phyloP scores from a whole-genome alignment of 2,797 vertebrate species.

The Pygocentrus nattereri region DNA sequence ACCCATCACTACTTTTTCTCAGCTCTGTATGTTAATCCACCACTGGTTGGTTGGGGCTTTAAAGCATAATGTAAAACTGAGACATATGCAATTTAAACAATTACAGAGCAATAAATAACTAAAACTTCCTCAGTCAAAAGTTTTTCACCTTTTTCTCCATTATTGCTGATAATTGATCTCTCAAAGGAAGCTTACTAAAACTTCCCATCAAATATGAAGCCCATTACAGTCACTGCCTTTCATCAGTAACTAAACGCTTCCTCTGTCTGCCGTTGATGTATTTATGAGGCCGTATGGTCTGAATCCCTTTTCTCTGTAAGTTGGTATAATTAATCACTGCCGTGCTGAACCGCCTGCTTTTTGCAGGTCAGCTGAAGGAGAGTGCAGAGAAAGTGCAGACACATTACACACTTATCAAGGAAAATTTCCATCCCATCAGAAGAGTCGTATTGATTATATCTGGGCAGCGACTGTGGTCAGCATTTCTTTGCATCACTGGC shows the following conservation, averaged over 20 bases:
- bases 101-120: too few relatives aligned
- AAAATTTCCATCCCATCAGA: conserved; percentile 69
- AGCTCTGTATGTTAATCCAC: too few relatives aligned
- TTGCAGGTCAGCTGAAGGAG: conserved; percentile 16
- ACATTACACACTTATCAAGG: conserved; percentile 72
- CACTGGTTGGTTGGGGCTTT: too few relatives aligned
- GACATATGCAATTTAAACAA: too few relatives aligned
- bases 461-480: background rate
- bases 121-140: too few relatives aligned
- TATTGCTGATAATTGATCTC: background rate
- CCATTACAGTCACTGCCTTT: background rate
- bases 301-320: background rate
- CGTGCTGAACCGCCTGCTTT: background rate
- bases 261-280: background rate
- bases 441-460: conserved; percentile 60
- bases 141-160: too few relatives aligned
- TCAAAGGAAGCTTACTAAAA: background rate
- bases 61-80: too few relatives aligned
- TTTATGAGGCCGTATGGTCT: background rate
- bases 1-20: too few relatives aligned
- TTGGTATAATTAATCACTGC: conserved; percentile 10
- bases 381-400: conserved; percentile 60
- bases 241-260: background rate
- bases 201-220: too few relatives aligned
- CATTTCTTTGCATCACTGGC: background rate